Evolutionary conservation across 2,888 invertebrate species (phyloP).

Genomic region (Meghimatium bilineatum): DNA sequence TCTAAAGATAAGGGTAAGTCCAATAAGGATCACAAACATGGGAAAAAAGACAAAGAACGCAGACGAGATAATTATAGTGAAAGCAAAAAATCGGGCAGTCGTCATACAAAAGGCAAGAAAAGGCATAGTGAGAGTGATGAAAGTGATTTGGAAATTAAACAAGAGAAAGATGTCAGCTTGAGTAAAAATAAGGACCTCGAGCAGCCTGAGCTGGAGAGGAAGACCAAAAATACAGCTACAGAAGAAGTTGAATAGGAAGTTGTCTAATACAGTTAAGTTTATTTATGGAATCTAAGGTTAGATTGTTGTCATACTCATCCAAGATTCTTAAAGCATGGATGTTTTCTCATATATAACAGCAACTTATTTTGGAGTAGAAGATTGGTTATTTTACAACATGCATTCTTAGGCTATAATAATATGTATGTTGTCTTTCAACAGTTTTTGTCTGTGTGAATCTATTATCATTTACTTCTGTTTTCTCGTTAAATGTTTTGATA

Average conservation of each 20-base stretch:
- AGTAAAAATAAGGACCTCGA: conserved; percentile 1
- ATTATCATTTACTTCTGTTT: background rate
- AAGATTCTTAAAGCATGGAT: background rate
- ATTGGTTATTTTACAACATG: background rate
- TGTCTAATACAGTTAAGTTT: background rate
- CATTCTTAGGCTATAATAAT: too few relatives aligned
- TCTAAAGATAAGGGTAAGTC: conserved; percentile 41
- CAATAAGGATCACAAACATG: conserved; percentile 11
- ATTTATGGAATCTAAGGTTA: background rate
- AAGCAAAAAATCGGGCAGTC: conserved; percentile 10
- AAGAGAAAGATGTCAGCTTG: conserved; percentile 8
- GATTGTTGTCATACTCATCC: background rate
- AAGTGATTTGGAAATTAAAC: conserved; percentile 28
- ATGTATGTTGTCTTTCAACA: background rate
- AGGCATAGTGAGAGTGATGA: conserved; percentile 32
- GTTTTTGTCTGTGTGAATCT: too few relatives aligned
- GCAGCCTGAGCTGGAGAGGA: background rate
- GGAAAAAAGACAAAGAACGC: conserved; percentile 16
- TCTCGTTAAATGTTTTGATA: background rate
- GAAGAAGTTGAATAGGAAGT: conserved; percentile 20
- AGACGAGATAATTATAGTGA: background rate
- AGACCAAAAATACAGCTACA: background rate
- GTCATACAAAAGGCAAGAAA: conserved; percentile 11
- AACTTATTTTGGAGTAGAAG: background rate
- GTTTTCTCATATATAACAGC: background rate